Conservation (phyloP, 2,888 invertebrate species). For the Drosophila trichaetosa region DNA sequence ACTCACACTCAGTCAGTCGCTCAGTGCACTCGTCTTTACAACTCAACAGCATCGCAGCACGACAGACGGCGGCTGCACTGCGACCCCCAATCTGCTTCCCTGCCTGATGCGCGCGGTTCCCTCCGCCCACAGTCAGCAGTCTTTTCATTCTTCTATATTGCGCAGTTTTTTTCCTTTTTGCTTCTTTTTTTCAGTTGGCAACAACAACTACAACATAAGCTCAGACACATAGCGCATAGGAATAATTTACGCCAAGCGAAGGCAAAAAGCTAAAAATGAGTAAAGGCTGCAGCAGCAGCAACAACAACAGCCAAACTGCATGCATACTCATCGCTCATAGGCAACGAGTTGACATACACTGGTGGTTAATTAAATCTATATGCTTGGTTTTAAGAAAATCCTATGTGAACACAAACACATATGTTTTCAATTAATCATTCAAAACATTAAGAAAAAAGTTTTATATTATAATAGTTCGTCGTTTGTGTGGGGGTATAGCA, state of each 20-base stretch:
- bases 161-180: conserved; percentile 37
- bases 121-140: conserved; percentile 39
- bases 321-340: conserved; percentile 21
- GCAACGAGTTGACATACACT: conserved; percentile 54
- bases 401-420: neutral
- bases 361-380: conserved; percentile 16
- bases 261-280: conserved; percentile 79
- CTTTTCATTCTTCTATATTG: conserved; percentile 70
- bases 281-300: conserved; percentile 58
- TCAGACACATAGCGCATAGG: conserved; percentile 66
- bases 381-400: conserved; percentile 4
- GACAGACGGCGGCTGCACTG: conserved; percentile 42
- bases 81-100: conserved; percentile 65
- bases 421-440: conserved; percentile 4
- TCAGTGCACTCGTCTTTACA: conserved; percentile 65
- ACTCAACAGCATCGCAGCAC: conserved; percentile 56
- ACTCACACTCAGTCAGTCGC: conserved; percentile 23
- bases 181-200: conserved; percentile 45
- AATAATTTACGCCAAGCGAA: conserved; percentile 76
- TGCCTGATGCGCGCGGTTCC: conserved; percentile 31
- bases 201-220: conserved; percentile 56
- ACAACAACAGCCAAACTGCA: conserved; percentile 29
- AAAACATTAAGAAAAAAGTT: neutral
- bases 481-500: neutral
- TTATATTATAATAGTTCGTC: neutral